A percentile compares a stretch with the other conserved stretches of the same genome.
These are phyloP conservation scores for Saguinus midas DNA, from an alignment of 2,113 vertebrate genomes.

Conservation along the genomic window DNA sequence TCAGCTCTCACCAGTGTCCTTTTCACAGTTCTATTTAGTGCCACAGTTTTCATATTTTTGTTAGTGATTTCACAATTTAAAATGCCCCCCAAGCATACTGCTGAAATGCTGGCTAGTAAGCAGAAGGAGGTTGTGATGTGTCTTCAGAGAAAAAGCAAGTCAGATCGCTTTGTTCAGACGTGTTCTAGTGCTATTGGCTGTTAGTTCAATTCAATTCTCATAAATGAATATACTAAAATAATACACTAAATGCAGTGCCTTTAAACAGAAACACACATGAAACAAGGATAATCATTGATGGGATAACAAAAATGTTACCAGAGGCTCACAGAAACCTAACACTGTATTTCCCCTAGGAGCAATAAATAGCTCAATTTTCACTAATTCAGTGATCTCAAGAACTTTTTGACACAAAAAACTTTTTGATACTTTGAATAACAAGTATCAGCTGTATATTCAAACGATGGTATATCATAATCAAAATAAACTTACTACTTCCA, in stretches of 20 bases:
- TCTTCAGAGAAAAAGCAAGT: background rate
- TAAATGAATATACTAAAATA: background rate
- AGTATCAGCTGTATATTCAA: background rate
- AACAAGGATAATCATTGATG: background rate
- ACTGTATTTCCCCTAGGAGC: background rate
- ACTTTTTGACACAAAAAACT: background rate
- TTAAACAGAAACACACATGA: background rate
- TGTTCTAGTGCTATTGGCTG: background rate
- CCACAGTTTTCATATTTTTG: background rate
- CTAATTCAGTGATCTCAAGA: background rate
- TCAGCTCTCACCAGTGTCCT: background rate
- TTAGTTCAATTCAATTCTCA: background rate
- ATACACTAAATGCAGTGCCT: background rate
- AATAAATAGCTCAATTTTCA: background rate
- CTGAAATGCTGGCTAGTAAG: background rate
- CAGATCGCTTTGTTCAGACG: background rate
- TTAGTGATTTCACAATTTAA: background rate
- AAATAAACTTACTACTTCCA: background rate
- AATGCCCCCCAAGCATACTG: background rate
- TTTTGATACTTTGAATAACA: background rate
- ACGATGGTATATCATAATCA: background rate
- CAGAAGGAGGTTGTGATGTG: background rate
- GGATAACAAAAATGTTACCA: background rate
- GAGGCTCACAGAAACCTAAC: background rate
- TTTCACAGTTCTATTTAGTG: background rate